Percentiles rank a stretch among this genome's conserved stretches.
Conservation (phyloP, 2,113 vertebrate species). For the Heloderma charlesbogerti region DNA sequence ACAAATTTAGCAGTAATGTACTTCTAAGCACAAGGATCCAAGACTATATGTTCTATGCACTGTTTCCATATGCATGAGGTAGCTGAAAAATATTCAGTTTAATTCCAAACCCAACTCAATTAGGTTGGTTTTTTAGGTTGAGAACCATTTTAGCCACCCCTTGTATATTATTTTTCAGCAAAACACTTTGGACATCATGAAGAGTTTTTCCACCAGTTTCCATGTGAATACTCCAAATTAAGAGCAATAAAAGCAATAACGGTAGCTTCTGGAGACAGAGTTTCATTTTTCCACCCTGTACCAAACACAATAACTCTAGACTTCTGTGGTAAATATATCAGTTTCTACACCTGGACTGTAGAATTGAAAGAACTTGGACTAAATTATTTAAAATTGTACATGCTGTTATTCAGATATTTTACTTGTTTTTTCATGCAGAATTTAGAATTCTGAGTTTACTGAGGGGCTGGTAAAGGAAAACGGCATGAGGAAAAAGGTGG, state of each 20-base stretch:
- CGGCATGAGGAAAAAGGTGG: background rate
- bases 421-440: background rate
- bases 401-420: background rate
- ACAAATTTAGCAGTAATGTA: slow-evolving; percentile 5
- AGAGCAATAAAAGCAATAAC: background rate
- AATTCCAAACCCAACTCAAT: background rate
- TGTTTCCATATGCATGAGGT: background rate
- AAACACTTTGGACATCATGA: background rate
- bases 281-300: background rate
- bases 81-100: background rate
- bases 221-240: slow-evolving; percentile 34
- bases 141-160: background rate
- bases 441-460: background rate
- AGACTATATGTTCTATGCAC: background rate
- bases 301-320: background rate
- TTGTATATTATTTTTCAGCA: background rate
- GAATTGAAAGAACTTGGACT: too few relatives aligned
- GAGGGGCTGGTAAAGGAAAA: background rate
- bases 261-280: background rate
- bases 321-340: background rate
- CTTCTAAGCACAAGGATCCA: background rate
- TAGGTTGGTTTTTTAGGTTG: background rate
- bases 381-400: background rate
- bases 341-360: background rate
- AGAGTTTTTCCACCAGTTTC: slow-evolving; percentile 21